Conservation (phyloP, 2,888 invertebrate genomes). For the Chymomyza caudatula region DNA sequence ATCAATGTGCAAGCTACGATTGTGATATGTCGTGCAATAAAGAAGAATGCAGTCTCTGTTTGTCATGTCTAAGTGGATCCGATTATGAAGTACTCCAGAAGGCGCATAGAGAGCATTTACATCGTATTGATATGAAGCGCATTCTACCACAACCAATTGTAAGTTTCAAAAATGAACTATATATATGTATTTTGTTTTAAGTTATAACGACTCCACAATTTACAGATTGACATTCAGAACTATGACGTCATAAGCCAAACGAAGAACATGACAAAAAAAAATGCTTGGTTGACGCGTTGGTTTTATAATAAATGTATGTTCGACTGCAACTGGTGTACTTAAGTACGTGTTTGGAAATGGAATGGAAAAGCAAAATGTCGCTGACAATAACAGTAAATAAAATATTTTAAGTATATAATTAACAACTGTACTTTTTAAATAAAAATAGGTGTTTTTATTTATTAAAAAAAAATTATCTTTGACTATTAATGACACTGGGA, state of each 20-base stretch:
- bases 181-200: neutral
- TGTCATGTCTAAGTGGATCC: slow-evolving; percentile 84
- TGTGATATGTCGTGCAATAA: slow-evolving; percentile 83
- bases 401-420: neutral
- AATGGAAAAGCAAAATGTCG: neutral
- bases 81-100: slow-evolving; percentile 81
- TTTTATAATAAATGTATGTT: slow-evolving; percentile 91
- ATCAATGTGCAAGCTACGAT: slow-evolving; percentile 81
- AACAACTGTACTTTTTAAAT: too few relatives aligned
- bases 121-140: slow-evolving; percentile 88
- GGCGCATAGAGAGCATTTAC: slow-evolving; percentile 89
- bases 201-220: slow-evolving; percentile 9
- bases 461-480: slow-evolving; percentile 16
- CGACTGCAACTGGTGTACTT: slow-evolving; percentile 87
- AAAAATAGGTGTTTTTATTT: slow-evolving; percentile 3
- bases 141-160: slow-evolving; percentile 87
- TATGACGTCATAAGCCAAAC: slow-evolving; percentile 77
- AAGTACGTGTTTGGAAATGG: slow-evolving; percentile 14
- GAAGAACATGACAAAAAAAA: slow-evolving; percentile 82
- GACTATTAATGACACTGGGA: too few relatives aligned
- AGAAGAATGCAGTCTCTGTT: slow-evolving; percentile 87
- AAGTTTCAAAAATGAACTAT: slow-evolving; percentile 28
- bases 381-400: neutral
- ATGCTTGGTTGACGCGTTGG: slow-evolving; percentile 89
- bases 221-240: slow-evolving; percentile 51